Evolutionary conservation across 2,888 invertebrate genomes (phyloP).

Genomic region (Synergus japonicus): DNA sequence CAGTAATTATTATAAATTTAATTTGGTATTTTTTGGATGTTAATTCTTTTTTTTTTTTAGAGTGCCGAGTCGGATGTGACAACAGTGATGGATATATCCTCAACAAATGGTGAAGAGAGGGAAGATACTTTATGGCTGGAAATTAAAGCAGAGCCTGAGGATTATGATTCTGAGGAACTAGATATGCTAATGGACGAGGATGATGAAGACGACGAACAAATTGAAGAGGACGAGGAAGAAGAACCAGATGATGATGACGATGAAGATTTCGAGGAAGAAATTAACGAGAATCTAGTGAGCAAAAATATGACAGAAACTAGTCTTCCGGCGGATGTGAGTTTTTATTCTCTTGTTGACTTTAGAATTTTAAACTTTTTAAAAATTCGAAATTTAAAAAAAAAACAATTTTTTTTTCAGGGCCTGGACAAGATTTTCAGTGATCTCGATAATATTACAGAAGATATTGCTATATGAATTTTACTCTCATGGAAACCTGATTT

Average conservation of each 20-base stretch:
- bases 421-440: conserved; percentile 71
- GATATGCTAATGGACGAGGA: conserved; percentile 66
- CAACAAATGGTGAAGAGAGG: conserved; percentile 57
- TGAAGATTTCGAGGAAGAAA: conserved; percentile 62
- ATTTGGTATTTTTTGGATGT: background rate
- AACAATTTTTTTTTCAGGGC: conserved; percentile 60
- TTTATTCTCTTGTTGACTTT: background rate
- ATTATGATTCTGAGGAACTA: conserved; percentile 72
- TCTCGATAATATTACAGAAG: conserved; percentile 69
- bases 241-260: conserved; percentile 59
- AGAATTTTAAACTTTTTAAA: background rate
- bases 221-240: conserved; percentile 64
- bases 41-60: background rate
- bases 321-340: conserved; percentile 67
- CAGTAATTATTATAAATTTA: no score
- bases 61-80: conserved; percentile 53
- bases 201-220: conserved; percentile 66
- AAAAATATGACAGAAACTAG: conserved; percentile 44
- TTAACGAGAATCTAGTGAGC: conserved; percentile 52
- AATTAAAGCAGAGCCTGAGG: conserved; percentile 72
- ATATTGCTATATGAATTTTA: conserved; percentile 65
- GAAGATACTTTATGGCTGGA: conserved; percentile 61
- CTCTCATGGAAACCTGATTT: background rate
- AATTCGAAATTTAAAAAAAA: conserved; percentile 8
- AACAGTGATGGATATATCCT: conserved; percentile 50